These are phyloP conservation scores for Halichoeres trimaculatus DNA, from an alignment of 2,113 vertebrate genomes.

Conservation along the genomic window DNA sequence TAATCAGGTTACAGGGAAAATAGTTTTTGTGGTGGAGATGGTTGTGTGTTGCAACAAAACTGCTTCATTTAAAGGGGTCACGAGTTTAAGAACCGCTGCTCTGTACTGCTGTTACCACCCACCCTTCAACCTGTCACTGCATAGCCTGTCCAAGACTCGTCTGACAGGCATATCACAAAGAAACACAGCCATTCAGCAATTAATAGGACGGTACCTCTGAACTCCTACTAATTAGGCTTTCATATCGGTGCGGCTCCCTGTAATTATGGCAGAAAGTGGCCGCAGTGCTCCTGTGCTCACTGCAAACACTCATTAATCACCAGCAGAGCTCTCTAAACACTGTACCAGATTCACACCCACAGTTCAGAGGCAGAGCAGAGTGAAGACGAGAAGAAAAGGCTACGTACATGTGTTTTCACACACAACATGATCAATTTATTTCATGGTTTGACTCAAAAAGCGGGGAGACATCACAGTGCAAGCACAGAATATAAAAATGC, in stretches of 20 bases:
- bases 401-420: background rate
- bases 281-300: constrained; percentile 51
- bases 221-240: constrained; percentile 77
- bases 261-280: constrained; percentile 74
- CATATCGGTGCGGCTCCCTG: constrained; percentile 69
- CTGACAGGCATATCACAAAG: constrained; percentile 59
- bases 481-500: too few relatives aligned
- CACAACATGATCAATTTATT: background rate
- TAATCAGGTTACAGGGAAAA: background rate
- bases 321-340: constrained; percentile 47
- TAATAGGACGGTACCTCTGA: constrained; percentile 70
- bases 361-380: constrained; percentile 21
- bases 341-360: constrained; percentile 35
- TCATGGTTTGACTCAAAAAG: background rate
- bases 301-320: constrained; percentile 70
- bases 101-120: constrained; percentile 42
- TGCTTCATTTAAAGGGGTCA: constrained; percentile 22
- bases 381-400: constrained; percentile 3
- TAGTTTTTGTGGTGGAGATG: background rate
- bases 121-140: constrained; percentile 55
- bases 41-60: background rate
- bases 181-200: constrained; percentile 66
- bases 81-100: constrained; percentile 3
- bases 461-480: background rate
- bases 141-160: constrained; percentile 41